Conservation (phyloP, 2,888 invertebrate genomes). For the Selenia dentaria region DNA sequence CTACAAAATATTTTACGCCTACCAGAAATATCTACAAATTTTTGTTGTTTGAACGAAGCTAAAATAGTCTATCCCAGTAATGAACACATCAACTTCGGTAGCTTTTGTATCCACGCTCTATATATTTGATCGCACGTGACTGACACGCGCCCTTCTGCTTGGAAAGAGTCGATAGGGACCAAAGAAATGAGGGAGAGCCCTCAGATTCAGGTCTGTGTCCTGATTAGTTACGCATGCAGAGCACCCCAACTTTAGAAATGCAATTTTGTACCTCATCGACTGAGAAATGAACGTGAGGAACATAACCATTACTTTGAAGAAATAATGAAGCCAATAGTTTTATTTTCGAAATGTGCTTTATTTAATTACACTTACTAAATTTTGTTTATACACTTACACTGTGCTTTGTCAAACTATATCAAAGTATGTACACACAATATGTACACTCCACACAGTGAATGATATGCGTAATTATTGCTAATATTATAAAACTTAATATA, state of each 20-base stretch:
- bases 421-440: no score
- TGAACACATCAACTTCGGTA: constrained; percentile 57
- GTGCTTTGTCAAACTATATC: no score
- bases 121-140: constrained; percentile 50
- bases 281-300: neutral
- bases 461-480: no score
- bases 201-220: constrained; percentile 30
- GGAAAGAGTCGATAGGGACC: constrained; percentile 9
- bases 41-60: constrained; percentile 1
- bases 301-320: no score
- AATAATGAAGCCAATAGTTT: no score
- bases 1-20: no score
- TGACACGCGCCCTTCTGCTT: constrained; percentile 43
- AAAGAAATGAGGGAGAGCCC: constrained; percentile 29
- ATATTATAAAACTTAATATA: no score
- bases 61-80: constrained; percentile 33
- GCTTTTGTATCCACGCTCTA: constrained; percentile 51
- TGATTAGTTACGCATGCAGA: constrained; percentile 52
- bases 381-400: no score
- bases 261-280: constrained; percentile 23
- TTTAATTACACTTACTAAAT: no score
- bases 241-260: constrained; percentile 33
- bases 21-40: neutral
- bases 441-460: no score
- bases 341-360: no score